phyloP scores from a whole-genome alignment of 2,797 vertebrate genomes.

The Parauchenoglanis ngamensis region DNA sequence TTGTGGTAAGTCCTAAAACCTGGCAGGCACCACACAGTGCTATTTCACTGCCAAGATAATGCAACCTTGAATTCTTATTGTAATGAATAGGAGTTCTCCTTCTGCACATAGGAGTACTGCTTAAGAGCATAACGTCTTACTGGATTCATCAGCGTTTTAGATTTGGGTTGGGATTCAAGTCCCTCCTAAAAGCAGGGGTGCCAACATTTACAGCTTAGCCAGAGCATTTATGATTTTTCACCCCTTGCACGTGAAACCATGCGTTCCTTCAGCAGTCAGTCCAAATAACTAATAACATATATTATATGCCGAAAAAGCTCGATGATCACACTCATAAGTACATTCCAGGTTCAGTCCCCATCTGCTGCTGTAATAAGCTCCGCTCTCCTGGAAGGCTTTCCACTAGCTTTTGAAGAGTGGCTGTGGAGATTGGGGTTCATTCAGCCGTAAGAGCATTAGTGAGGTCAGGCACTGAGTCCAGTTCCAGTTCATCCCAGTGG shows the following conservation, averaged over 20 bases:
- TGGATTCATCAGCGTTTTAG: constrained; percentile 5
- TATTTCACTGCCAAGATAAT: constrained; percentile 4
- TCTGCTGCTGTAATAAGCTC: not conserved
- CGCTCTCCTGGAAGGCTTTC: not conserved
- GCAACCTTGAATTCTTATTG: not conserved
- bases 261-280: not conserved
- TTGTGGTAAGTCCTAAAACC: constrained; percentile 16
- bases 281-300: not conserved
- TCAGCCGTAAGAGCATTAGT: not conserved
- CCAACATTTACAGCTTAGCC: not conserved
- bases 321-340: not conserved
- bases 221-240: not conserved
- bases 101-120: not conserved
- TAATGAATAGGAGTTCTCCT: not conserved
- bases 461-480: not conserved
- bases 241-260: not conserved
- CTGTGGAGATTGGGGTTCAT: not conserved
- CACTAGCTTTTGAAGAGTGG: not conserved
- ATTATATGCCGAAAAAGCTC: not conserved
- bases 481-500: not conserved
- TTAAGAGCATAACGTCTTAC: not conserved
- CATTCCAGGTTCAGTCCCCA: not conserved
- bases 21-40: not conserved
- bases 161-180: not conserved
- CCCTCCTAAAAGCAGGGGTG: not conserved